phyloP scores from a whole-genome alignment of 2,888 invertebrate genomes.

The Tetragonula carbonaria region DNA sequence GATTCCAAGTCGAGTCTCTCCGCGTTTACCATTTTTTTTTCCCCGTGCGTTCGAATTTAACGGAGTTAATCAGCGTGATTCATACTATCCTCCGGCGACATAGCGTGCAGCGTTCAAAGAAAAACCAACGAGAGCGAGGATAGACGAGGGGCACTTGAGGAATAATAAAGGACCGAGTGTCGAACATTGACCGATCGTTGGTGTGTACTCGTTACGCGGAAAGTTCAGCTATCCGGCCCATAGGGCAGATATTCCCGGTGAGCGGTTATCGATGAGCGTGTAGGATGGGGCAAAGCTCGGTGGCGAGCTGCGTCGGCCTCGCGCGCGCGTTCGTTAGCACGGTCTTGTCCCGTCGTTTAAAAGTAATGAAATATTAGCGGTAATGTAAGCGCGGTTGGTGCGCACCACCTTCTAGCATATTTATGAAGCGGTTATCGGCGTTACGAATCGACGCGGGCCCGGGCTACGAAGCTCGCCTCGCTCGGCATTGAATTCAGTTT shows the following conservation, averaged over 20 bases:
- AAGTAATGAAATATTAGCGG: slow-evolving; percentile 68
- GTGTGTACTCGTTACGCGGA: slow-evolving; percentile 49
- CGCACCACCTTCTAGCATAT: slow-evolving; percentile 62
- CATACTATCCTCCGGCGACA: no score
- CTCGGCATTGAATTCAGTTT: slow-evolving; percentile 48
- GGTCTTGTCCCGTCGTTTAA: slow-evolving; percentile 61
- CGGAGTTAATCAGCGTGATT: neutral
- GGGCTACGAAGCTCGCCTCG: slow-evolving; percentile 13
- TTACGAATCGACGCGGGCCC: slow-evolving; percentile 55
- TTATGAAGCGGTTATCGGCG: slow-evolving; percentile 68
- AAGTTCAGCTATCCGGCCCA: slow-evolving; percentile 16
- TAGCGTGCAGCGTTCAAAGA: neutral
- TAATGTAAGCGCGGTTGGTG: slow-evolving; percentile 50
- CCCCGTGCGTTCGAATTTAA: neutral
- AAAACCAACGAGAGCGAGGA: neutral
- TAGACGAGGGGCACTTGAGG: neutral
- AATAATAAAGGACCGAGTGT: neutral
- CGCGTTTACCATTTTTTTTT: neutral
- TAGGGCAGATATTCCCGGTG: slow-evolving; percentile 43
- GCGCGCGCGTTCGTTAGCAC: slow-evolving; percentile 55
- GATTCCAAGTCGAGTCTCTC: no score
- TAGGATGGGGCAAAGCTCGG: slow-evolving; percentile 10
- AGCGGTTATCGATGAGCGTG: slow-evolving; percentile 54
- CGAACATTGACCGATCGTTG: neutral
- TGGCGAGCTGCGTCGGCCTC: slow-evolving; percentile 5